Evolutionary conservation across 2,113 vertebrate genomes (phyloP), one percentile per base, ranked within the genome.

Genomic region (Pangasianodon hypophthalmus): DNA sequence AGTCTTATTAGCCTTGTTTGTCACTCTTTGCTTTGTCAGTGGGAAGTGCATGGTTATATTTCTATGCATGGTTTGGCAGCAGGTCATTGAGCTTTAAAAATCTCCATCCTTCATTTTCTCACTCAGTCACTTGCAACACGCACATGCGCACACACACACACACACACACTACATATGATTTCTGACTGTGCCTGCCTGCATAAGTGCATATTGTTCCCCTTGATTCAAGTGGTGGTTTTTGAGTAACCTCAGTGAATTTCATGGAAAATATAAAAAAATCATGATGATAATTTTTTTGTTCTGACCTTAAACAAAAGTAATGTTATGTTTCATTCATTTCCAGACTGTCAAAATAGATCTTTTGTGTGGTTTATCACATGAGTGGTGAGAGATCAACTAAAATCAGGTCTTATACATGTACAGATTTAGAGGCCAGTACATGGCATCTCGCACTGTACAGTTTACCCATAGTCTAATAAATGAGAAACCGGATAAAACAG

Each of bases 51-150:
- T 62, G 11, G 21, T 29, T 60, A 18, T 24, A 29, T 69, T 80
- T 88, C 44, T 44, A 21, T 88, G 37, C 32, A 16, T 54, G 81
- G 90, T 89, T 91, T 81, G 89, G 48, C 19, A n/a, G 71, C 37
- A 80, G 84, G 86, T n/a, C 88, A 88, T 21, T 83, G 37, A 86
- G 69, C 77, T 79, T 62, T 14, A 75, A 19, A 52, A 50, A 16
- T 9, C 18, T 24, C 6, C 6, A 32, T 56, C 48, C 46, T 54
- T 54, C 0, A 46, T 88, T 73, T 44, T 60, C 32, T 19, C 82
- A 24, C 37, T 14, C 52, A 73, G 32, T 56, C 54, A 64, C 67
- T n/a, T 80, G 13, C 26, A 80, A 2, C 26, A 5, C 62, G 18
- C 16, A 6, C 50, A 84, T 1, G 37, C 10, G 44, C 13, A n/a